Base-by-base conservation (phyloP, 2,113 vertebrate genomes). In the Anhinga anhinga region DNA sequence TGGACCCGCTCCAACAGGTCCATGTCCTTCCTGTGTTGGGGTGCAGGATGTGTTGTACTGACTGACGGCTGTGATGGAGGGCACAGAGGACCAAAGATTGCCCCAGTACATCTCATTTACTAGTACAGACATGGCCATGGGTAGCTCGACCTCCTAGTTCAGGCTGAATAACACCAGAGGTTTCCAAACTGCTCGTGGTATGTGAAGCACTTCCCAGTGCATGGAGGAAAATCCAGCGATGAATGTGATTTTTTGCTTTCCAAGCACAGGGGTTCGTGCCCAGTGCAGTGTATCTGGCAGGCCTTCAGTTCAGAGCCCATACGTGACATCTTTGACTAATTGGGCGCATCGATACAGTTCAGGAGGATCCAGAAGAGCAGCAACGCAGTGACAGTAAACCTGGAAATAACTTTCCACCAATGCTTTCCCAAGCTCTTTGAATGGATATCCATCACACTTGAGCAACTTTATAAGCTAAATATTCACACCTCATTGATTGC, bases 401-500 rank as follows among this genome's bases (percentile, higher is more conserved):
- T 62, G 59, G 73, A 67, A 92, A 70, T 47, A 62, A 40, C 42
- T 95, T 90, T 47, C 70, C 34, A 29, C 26, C 27, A 30, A 38
- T 71, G 45, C 52, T 73, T 92, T 85, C 52, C 55, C 82, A 56
- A 4, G 59, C 40, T 82, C 27, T 76, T 27, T 42, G 44, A n/a
- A 55, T 61, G 65, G 59, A 36, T 73, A 27, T 20, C 82, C 70
- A 69, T 94, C 89, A 90, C 34, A n/a, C 70, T 83, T 11, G 72
- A 76, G 50, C 66, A 74, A 30, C 15, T 40, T 72, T n/a, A 47
- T 73, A 82, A 94, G 30, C 69, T 17, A 79, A 92, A 82, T 74
- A 90, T 92, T 94, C 89, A 82, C 86, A 94, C 45, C 65, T 92
- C 90, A 73, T 92, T 89, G 92, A 38, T 63, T 27, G 55, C 74